Base-by-base conservation (phyloP, 2,888 invertebrate genomes). In the Ophion obscuratus region DNA sequence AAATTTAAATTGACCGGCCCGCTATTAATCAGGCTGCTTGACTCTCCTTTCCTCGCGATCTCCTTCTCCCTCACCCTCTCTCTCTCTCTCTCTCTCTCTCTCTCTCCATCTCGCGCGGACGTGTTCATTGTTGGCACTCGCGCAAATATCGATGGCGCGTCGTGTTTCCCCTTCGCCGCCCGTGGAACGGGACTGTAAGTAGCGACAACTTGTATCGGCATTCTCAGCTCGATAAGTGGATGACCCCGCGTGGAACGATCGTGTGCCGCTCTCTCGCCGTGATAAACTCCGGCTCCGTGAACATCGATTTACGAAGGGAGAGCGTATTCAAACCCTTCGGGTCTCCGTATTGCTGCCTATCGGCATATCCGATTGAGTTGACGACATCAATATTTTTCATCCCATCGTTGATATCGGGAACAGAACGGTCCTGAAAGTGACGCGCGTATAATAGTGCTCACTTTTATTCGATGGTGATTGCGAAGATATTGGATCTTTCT, bases 71-170 rank as follows among this genome's bases (percentile, higher is more conserved):
- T n/a, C 59, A 40, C 40, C n/a, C 40, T 67, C 7, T 36, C n/a
- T 62, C 64, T 64, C 27, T 64, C 27, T 17, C 3, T 17, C 1
- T 20, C 20, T 61, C 59, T n/a, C 59, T 67, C 40, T 40, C 40
- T 67, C 7, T n/a, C n/a, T 17, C 64, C 6, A 9, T 1, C 40
- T 40, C 40, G 10, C 17, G 14, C 27, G 31, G 31, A 64, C n/a
- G 44, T 68, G 40, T 44, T 70, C n/a, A 44, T 68, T 40, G 57
- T 62, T 67, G 59, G 44, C 44, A 64, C 64, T 61, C 53, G 74
- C 44, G 83, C 57, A 78, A 82, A 83, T 85, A 84, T 86, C 79
- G 83, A 81, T 81, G 61, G 77, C 64, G 59, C 53, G 59, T 82
- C 57, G 67, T 80, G 47, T 27, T 44, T 31, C 27, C 53, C 57